These are phyloP conservation scores for Athalia circularis DNA, from an alignment of 2,888 invertebrate species.

Conservation along the genomic window DNA sequence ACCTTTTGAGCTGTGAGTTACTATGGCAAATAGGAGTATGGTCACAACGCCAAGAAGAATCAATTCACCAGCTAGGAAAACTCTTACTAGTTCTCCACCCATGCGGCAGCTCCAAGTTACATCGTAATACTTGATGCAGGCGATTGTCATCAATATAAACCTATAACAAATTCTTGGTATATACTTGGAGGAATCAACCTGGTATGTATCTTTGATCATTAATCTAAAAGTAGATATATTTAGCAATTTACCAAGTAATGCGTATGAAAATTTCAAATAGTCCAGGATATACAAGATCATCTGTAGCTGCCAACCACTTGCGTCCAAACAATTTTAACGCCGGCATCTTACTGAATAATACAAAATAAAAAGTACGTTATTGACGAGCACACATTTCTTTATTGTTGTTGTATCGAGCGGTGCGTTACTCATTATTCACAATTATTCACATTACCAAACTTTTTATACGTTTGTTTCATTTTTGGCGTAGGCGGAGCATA, in stretches of 20 bases:
- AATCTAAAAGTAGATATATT: background rate
- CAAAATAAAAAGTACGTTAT: background rate
- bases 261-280: slow-evolving; percentile 85
- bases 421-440: too few species aligned
- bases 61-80: slow-evolving; percentile 84
- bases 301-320: slow-evolving; percentile 93
- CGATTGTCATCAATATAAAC: slow-evolving; percentile 81
- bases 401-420: background rate
- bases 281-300: slow-evolving; percentile 94
- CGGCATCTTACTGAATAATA: slow-evolving; percentile 80
- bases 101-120: slow-evolving; percentile 82
- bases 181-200: too few species aligned
- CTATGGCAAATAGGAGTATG: slow-evolving; percentile 80
- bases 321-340: slow-evolving; percentile 90
- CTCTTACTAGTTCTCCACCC: slow-evolving; percentile 84
- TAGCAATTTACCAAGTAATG: slow-evolving; percentile 80
- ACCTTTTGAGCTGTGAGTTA: slow-evolving; percentile 85
- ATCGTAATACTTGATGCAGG: slow-evolving; percentile 80
- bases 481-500: too few species aligned
- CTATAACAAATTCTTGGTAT: slow-evolving; percentile 69
- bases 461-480: too few species aligned
- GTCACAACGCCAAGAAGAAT: slow-evolving; percentile 80
- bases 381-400: background rate
- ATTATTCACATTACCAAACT: too few species aligned
- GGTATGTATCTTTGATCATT: background rate